Evolutionary conservation across 2,888 invertebrate species (phyloP).

Genomic region (Nephrotoma flavescens): DNA sequence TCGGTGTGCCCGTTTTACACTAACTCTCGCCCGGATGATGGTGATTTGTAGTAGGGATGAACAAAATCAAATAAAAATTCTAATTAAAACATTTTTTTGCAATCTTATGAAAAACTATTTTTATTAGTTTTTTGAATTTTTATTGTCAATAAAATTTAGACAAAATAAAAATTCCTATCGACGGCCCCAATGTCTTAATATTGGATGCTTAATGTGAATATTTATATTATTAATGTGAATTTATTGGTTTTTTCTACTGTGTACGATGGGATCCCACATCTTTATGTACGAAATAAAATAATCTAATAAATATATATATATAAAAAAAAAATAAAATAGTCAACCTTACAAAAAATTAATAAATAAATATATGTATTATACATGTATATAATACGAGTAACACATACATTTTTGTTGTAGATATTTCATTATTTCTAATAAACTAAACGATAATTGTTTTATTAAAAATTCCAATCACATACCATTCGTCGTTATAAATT

Average conservation of each 20-base stretch:
- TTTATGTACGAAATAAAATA: neutral
- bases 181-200: neutral
- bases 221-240: neutral
- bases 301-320: neutral
- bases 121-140: neutral
- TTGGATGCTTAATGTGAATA: neutral
- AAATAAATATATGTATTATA: no score
- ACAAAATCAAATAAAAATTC: no score
- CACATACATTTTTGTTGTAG: neutral
- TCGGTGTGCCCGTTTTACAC: no score
- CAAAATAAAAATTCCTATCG: neutral
- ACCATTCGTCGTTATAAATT: neutral
- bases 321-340: neutral
- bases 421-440: neutral
- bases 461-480: conserved; percentile 7
- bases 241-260: neutral
- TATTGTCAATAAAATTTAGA: neutral
- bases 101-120: neutral
- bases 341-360: no score
- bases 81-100: neutral
- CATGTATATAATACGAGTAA: neutral
- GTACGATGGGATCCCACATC: neutral
- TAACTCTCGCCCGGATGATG: no score
- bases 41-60: no score
- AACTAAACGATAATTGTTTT: conserved; percentile 4